Evolutionary conservation across 1,140 invertebrate species (phyloP), one percentile per base, ranked within the genome.

Genomic region (Lysiphlebus fabarum): DNA sequence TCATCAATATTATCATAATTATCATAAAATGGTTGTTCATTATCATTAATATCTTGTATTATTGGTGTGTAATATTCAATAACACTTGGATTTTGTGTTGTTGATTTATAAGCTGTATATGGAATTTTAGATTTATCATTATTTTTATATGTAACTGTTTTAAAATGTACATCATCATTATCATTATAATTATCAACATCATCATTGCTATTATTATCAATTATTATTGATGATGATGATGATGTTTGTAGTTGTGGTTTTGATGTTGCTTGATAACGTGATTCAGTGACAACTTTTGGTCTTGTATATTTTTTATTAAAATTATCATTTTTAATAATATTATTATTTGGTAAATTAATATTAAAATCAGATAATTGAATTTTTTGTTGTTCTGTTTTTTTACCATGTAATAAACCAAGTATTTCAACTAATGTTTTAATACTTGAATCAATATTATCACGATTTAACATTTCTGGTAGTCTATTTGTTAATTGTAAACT

Each of bases 391-490:
- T 26, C 17, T 26, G 17, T 26, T 34, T 67, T 74, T 4, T 64
- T 67, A 6, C 59, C 64, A 9, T 86, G 87, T 11, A 90, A 76
- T 43, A 84, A 82, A 51, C 85, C 84, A 4, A 90, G 68, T 40
- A 91, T 89, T 66, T 86, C 85, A 8, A 90, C 82, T 12, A 91
- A 73, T 0, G 89, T 90, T 68, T 84, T 85, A 37, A 91, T 89
- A 44, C 88, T 91, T 43, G 86, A 85, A 58, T 89, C 87, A 34
- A 91, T 84, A 66, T 91, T 92, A 57, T 90, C 86, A 40, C 83
- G 82, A 33, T 85, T 90, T 4, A 91, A 78, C 9, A 83, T 86
- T 62, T 90, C 85, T 1, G 89, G 89, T 49, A 92, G 74, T 38
- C 85, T 84, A 73, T 90, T 90, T 59, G 84, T 86, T 5, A 87